Evolutionary conservation across 2,888 invertebrate genomes (phyloP), one percentile per base, ranked within the genome.

Genomic region (Mythimna albipuncta): DNA sequence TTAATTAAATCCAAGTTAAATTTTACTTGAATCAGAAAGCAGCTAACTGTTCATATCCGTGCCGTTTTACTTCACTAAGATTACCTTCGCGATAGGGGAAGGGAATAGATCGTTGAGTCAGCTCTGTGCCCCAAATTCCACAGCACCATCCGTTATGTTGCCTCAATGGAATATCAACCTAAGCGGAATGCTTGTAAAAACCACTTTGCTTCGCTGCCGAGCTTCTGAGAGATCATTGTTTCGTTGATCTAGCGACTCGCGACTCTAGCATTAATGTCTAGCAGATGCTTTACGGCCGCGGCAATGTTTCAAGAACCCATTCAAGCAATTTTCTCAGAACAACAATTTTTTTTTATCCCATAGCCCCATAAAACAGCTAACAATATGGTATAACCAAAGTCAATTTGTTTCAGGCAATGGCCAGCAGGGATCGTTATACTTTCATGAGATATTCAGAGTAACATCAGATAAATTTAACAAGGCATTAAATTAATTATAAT

Each of bases 51-150:
- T 80, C 69, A 80, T 64, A 79, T 83, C 82, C 83, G 77, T 70
- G 74, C 77, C 65, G 83, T 82, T 82, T 77, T 68, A 74, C 77
- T 79, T 70, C 68, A 72, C 90, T 84, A 87, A 91, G 91, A 93
- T 91, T 91, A 91, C 90, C 89, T 91, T 89, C 85, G 86, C 90
- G 89, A 89, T 89, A 92, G 92, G 90, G 90, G 93, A 95, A 94
- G 93, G 95, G 94, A 94, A 93, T 94, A 93, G 93, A 93, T 91
- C 91, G 94, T 94, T 95, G 96, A 96, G 92, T 96, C 95, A 96
- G 94, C 94, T 91, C 88, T 89, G 91, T 95, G 95, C 89, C 94
- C 96, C 94, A 96, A 95, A 96, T 96, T 94, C 95, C 95, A 90
- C 81, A 89, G 91, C 92, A 93, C 93, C 95, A 96, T 96, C 95